Base-by-base conservation (phyloP, 1,140 invertebrate species). In the Branchinecta lindahli region DNA sequence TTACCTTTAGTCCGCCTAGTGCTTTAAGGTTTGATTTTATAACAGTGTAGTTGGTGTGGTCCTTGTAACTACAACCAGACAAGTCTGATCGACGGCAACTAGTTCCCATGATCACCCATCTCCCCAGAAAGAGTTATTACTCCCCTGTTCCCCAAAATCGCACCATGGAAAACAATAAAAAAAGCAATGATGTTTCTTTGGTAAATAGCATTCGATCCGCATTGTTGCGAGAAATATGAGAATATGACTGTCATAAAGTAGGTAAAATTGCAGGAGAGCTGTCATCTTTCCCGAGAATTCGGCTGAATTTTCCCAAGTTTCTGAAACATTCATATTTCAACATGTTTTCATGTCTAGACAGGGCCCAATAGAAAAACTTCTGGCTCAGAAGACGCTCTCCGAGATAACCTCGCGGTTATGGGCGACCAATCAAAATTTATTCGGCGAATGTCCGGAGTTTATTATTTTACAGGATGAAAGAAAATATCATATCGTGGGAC, bases 111-210 rank as follows among this genome's bases (percentile, higher is more conserved):
- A 33, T 33, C 33, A 33, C 2, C 33, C 33, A 33, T 33, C 33
- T 33, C 33, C 33, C 5, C 33, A 33, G 33, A 33, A 33, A 33
- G 33, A 33, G 33, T 33, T 33, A 33, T 33, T 33, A 33, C 33
- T 33, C 33, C 5, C 33, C 33, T 33, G 33, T 33, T 33, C 33
- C 33, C 33, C 33, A 61, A 20, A 61, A 1, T 20, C 18, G 18
- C 18, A 61, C 52, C 52, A 15, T 61, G 52, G 52, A 61, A 61
- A 61, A 20, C 18, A 61, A 61, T 61, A 15, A 12, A 12, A 61
- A 61, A 61, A 61, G 52, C 18, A 61, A 61, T 61, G 52, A 61
- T 61, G 18, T 61, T 61, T 61, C 52, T 61, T 61, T 61, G 52
- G 33, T 33, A 33, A 33, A 33, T 33, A 33, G 33, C 33, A 61